Evolutionary conservation across 2,888 invertebrate species (phyloP).

Genomic region (Dicyrtomina minuta): DNA sequence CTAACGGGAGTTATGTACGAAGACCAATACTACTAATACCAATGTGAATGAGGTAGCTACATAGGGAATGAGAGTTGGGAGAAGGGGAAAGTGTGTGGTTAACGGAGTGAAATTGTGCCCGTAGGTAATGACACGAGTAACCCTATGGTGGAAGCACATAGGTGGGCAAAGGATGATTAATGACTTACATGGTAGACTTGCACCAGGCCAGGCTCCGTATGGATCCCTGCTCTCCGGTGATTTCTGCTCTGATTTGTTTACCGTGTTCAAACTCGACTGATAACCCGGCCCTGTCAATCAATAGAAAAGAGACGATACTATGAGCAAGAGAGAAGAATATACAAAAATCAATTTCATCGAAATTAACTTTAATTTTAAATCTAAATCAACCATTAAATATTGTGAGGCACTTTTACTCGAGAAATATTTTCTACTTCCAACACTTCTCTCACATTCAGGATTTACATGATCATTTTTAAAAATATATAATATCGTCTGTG

Average conservation of each 20-base stretch:
- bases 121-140: constrained; percentile 18
- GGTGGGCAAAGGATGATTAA: constrained; percentile 45
- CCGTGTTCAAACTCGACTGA: constrained; percentile 73
- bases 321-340: not conserved
- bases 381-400: too few relatives aligned
- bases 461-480: too few relatives aligned
- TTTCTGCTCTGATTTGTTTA: constrained; percentile 73
- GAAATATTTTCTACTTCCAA: too few relatives aligned
- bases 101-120: constrained; percentile 2
- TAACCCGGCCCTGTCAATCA: constrained; percentile 68
- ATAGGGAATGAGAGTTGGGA: too few relatives aligned
- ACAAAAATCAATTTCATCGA: too few relatives aligned
- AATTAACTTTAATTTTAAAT: too few relatives aligned
- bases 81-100: not conserved
- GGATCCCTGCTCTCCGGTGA: constrained; percentile 48
- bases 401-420: too few relatives aligned
- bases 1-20: too few relatives aligned
- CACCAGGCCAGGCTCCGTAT: constrained; percentile 45
- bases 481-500: too few relatives aligned
- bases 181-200: constrained; percentile 51
- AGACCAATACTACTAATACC: too few relatives aligned
- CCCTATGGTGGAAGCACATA: constrained; percentile 8
- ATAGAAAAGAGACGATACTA: constrained; percentile 18
- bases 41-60: not conserved
- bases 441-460: too few relatives aligned